Evolutionary conservation across 2,888 invertebrate genomes (phyloP), one percentile per base, ranked within the genome.

Genomic region (Acrocyrtus sp.): DNA sequence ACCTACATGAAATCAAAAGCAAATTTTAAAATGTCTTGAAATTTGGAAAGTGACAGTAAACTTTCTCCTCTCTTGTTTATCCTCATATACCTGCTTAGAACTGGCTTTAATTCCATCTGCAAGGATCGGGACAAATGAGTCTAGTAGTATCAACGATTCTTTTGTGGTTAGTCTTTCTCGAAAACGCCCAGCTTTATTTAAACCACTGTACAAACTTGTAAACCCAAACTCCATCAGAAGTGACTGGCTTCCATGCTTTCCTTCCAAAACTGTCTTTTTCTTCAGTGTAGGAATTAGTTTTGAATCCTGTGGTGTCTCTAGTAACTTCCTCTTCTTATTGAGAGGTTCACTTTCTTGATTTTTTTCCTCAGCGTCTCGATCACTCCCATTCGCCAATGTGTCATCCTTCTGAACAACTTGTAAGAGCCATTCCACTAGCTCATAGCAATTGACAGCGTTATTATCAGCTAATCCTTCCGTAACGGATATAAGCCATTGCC

Each of bases 401-500:
- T 26, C 26, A 24, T 77, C 72, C 29, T 72, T 72, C 3, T 51
- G 26, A 15, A 67, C 24, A 26, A 75, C 68, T 29, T 73, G 58
- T 6, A 73, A 12, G 15, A 78, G 34, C 78, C 78, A 78, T 15
- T 60, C 39, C 27, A 75, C n/a, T 8, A 78, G 41, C n/a, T 74
- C 74, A 19, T 57, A 17, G 21, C 65, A 66, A 51, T 74, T 58
- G 1, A 74, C 51, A 15, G 60, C 63, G 15, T 53, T 34, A 27
- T 77, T 77, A 26, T 75, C 75, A 15, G 72, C 50, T n/a, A 77
- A 41, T n/a, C 77, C 77, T 45, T 77, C 77, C 39, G 75, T 65
- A 0, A 75, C 62, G 6, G 77, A 73, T 0, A 29, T 19, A 6
- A 77, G 58, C 77, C 77, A 77, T 21, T 74, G 73, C 24, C 77